Conservation (phyloP, 2,888 invertebrate genomes). For the Macrophya annulata region DNA sequence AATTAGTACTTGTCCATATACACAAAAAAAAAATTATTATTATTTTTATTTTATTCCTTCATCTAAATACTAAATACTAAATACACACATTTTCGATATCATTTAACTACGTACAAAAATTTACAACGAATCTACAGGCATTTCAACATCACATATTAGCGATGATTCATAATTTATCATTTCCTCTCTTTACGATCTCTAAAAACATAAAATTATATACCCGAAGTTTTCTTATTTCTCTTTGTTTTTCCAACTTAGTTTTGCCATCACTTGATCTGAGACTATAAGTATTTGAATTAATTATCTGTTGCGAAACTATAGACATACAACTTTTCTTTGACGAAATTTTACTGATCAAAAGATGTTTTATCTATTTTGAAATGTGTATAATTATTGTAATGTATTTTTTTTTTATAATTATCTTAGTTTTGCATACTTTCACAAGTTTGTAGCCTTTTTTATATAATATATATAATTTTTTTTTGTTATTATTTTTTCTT, state of each 20-base stretch:
- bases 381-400: conserved; percentile 29
- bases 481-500: not conserved
- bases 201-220: not conserved
- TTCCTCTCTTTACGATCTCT: not conserved
- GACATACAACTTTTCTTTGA: not conserved
- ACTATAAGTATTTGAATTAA: not conserved
- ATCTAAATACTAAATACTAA: conserved; percentile 13
- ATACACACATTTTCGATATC: not conserved
- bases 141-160: not conserved
- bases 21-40: not conserved
- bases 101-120: conserved; percentile 40
- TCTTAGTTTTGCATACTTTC: conserved; percentile 40
- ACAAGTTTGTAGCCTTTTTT: conserved; percentile 48
- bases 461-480: not conserved
- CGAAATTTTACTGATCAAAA: not conserved
- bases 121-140: conserved; percentile 21
- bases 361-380: not conserved
- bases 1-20: not conserved
- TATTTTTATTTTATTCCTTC: not conserved
- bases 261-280: not conserved
- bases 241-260: not conserved
- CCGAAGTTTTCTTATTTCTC: not conserved
- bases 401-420: not conserved
- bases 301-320: not conserved
- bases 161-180: not conserved